These are phyloP conservation scores for Paramormyrops kingsleyae DNA, from an alignment of 2,113 vertebrate species.

Conservation along the genomic window DNA sequence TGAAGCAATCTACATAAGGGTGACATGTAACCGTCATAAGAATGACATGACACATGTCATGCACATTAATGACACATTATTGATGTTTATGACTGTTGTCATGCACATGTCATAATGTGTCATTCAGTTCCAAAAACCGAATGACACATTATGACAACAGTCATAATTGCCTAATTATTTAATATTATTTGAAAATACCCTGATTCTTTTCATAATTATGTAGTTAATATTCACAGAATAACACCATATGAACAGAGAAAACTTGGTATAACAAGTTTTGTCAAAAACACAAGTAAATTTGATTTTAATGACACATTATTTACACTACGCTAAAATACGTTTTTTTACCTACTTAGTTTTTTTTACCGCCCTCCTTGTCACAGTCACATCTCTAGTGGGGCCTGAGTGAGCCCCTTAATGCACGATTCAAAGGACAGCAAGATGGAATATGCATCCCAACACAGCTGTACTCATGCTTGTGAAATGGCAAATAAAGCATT, in stretches of 20 bases:
- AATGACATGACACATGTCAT: no score
- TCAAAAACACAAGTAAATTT: not conserved
- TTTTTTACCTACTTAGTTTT: not conserved
- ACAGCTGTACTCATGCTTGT: not conserved
- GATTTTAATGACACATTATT: not conserved
- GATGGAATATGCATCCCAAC: not conserved
- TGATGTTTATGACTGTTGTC: no score
- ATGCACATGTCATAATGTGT: no score
- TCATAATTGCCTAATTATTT: not conserved
- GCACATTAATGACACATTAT: no score
- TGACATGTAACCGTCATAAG: no score
- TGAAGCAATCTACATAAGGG: no score
- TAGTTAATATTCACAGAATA: not conserved
- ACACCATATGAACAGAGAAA: not conserved
- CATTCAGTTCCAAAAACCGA: no score
- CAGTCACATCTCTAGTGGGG: not conserved
- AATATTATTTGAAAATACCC: not conserved
- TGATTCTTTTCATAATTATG: not conserved
- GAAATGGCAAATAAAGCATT: not conserved
- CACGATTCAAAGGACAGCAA: not conserved
- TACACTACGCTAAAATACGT: not conserved
- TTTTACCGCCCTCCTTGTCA: not conserved
- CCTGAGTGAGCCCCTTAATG: not conserved
- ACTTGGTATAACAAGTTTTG: not conserved
- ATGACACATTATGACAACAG: no score